Percentiles rank a stretch among this genome's conserved stretches.
Evolutionary conservation across 92 coral and sea anemone genomes (phyloP).

Genomic region (Diadumene lineata): DNA sequence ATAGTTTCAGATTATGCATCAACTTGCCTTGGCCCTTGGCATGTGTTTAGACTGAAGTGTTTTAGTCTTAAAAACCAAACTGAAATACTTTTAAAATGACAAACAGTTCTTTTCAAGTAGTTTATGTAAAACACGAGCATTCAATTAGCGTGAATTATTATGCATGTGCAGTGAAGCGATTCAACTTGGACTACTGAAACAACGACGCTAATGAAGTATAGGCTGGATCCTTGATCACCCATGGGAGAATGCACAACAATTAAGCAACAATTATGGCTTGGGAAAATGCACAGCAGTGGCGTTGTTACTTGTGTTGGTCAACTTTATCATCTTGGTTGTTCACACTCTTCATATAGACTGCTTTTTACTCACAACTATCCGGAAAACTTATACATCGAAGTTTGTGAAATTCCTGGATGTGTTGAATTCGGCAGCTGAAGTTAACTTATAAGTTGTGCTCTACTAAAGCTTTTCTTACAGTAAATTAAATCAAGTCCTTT

Average conservation of each 20-base stretch:
- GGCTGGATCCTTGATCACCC: constrained; percentile 32
- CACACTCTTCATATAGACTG: neutral
- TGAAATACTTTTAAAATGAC: constrained; percentile 3
- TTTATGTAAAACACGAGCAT: constrained; percentile 1
- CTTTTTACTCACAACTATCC: neutral
- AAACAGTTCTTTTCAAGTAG: constrained; percentile 6
- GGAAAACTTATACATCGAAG: constrained; percentile 3
- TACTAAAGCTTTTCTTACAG: too few relatives aligned
- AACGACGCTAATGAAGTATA: constrained; percentile 3
- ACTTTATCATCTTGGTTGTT: constrained; percentile 22
- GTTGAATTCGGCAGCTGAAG: too few relatives aligned
- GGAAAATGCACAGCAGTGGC: constrained; percentile 20
- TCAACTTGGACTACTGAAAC: constrained; percentile 5
- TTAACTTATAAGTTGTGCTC: too few relatives aligned
- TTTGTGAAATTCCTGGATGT: neutral
- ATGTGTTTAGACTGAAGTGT: constrained; percentile 2
- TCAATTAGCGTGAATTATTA: constrained; percentile 15
- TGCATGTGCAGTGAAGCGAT: constrained; percentile 20
- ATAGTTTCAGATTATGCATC: neutral
- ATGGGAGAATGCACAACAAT: constrained; percentile 36
- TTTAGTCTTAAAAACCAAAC: constrained; percentile 4
- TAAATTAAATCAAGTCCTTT: constrained; percentile 12
- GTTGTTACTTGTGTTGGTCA: constrained; percentile 18
- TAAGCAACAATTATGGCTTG: constrained; percentile 35
- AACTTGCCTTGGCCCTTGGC: neutral